Evolutionary conservation across 2,888 invertebrate genomes (phyloP).

Genomic region (Tachina grossa): DNA sequence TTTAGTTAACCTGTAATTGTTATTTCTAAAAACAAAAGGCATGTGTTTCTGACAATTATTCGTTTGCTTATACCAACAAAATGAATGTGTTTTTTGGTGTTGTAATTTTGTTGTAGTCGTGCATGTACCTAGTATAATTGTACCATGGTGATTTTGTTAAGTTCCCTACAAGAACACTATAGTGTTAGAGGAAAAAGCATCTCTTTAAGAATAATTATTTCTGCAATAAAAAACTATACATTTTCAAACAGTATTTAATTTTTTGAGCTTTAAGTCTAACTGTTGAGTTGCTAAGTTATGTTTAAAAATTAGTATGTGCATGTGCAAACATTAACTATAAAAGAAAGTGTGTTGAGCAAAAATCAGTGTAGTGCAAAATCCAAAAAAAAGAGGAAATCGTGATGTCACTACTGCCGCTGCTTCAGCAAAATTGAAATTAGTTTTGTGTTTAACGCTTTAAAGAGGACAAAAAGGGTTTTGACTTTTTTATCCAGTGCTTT

Average conservation of each 20-base stretch:
- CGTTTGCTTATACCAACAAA: too few species aligned
- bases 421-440: conserved; percentile 45
- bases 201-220: conserved; percentile 32
- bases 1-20: too few species aligned
- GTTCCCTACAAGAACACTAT: too few species aligned
- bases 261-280: conserved; percentile 39
- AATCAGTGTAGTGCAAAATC: conserved; percentile 59
- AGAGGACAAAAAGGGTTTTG: not conserved
- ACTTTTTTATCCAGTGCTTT: not conserved
- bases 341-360: conserved; percentile 62
- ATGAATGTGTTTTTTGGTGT: too few species aligned
- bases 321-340: conserved; percentile 48
- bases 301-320: conserved; percentile 17
- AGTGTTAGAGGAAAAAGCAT: conserved; percentile 24
- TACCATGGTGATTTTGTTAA: conserved; percentile 5
- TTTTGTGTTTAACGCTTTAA: conserved; percentile 33
- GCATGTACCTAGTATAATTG: too few species aligned
- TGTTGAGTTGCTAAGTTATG: conserved; percentile 28
- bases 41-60: too few species aligned
- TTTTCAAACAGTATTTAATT: conserved; percentile 40
- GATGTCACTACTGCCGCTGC: conserved; percentile 72
- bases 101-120: too few species aligned
- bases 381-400: conserved; percentile 60
- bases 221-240: conserved; percentile 39
- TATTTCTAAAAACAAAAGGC: too few species aligned